Evolutionary conservation across 2,797 vertebrate species (phyloP), one percentile per base, ranked within the genome.

Genomic region (Onychomys arenicola): DNA sequence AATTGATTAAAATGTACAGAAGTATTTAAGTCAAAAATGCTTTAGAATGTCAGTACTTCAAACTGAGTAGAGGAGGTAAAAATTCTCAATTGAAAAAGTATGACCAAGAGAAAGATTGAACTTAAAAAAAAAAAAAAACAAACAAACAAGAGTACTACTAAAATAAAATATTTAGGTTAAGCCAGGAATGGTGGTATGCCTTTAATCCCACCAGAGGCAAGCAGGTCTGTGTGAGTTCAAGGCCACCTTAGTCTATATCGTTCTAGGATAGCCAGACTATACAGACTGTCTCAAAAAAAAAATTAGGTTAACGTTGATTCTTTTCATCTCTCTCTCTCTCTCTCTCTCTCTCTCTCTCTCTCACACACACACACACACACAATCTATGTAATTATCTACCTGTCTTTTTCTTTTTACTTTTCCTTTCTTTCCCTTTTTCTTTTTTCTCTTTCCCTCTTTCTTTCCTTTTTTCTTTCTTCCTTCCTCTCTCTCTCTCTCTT

Each of bases 1-100:
- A 97, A 98, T 97, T 59, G 96, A 98, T 99, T 99, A 99, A 99
- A 99, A 99, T 99, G 98, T 99, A 99, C 98, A 99, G 99, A 99
- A 99, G 98, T 98, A 98, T 97, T 98, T 98, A 98, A 97, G 98
- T 97, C 94, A 96, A 97, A 96, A 97, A 97, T 96, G 96, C 96
- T 98, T 98, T 95, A 92, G 96, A 97, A 90, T 85, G 97, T 97
- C 96, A 55, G 97, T 96, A 96, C 97, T 97, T 93, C 93, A 97
- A 94, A 80, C 94, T 71, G 77, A 95, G 87, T 65, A 87, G 95
- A 97, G 97, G 96, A 86, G 97, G 78, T 94, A 93, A 93, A 97
- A 91, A 96, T 98, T 87, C 98, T 97, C 91, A 95, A 83, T 96
- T 55, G 19, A 63, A 43, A n/a, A 43, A n/a, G 75, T 76, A n/a